Conservation (phyloP, 2,797 vertebrate species). For the Spinus olivaceus region DNA sequence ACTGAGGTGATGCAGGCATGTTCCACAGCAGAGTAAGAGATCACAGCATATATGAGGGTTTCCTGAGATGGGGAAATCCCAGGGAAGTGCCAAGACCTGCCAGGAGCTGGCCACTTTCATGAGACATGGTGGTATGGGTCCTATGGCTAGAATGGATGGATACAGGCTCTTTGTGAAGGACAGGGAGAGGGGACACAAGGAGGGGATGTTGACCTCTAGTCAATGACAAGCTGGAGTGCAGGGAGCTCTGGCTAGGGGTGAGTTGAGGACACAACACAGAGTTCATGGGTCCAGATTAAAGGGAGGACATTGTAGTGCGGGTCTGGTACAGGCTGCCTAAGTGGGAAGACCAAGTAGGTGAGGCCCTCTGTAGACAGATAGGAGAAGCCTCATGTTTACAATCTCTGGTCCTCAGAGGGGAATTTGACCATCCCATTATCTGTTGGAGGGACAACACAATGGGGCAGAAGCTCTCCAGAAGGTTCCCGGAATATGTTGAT, state of each 20-base stretch:
- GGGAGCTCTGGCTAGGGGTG: not conserved
- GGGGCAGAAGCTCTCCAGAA: not conserved
- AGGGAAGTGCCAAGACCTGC: not conserved
- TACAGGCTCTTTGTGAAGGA: not conserved
- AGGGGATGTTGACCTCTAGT: not conserved
- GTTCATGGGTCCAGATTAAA: not conserved
- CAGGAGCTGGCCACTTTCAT: not conserved
- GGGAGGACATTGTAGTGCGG: no score
- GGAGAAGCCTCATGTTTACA: not conserved
- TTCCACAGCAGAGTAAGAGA: not conserved
- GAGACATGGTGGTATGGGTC: not conserved
- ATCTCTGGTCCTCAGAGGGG: not conserved
- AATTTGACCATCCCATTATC: not conserved
- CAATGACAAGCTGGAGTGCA: not conserved
- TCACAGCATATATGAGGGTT: rapidly evolving
- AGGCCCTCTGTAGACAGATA: not conserved
- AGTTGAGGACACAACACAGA: not conserved
- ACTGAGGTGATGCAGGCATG: not conserved
- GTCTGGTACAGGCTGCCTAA: not conserved
- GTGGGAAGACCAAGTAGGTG: not conserved
- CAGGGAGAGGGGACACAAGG: no score
- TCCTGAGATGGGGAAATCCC: not conserved
- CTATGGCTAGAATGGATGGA: not conserved
- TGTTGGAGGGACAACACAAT: not conserved
- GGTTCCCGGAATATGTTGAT: not conserved